Base-by-base conservation (phyloP, 2,888 invertebrate genomes). In the Ceraclea dissimilis region DNA sequence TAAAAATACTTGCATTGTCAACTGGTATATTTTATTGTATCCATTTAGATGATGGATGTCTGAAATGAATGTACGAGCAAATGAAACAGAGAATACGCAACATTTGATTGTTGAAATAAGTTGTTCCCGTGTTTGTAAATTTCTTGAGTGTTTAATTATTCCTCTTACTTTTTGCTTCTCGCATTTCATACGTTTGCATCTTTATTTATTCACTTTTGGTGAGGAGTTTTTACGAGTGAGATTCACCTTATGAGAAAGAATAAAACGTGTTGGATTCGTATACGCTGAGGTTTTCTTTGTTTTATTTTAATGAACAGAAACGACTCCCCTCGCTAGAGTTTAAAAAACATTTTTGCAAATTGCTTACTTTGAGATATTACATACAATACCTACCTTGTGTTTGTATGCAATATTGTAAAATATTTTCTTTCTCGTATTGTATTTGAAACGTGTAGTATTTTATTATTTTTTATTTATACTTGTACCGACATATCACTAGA, bases 131-230 rank as follows among this genome's bases (percentile, higher is more conserved):
- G 10, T 10, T 4, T 6, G 26, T 26, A 10, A 6, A 26, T 26
- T 26, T 26, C 26, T 26, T 26, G 10, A 10, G 4, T 6, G 26
- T 26, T 26, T 26, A 26, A 26, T 26, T 26, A 26, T 26, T 26
- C 26, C 10, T 26, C 5, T 26, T 26, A 26, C 10, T 26, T 26
- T 26, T 26, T 26, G n/a, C 26, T 6, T 26, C 10, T 26, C 26
- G 10, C 26, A 26, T 16, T 39, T 39, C 39, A 39, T 39, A 39
- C 39, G 16, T 39, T 16, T 39, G 5, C 39, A 19, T 46, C 39
- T 49, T 54, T 58, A 58, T 54, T 54, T 58, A 58, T 58, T 58
- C 49, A 58, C 49, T 58, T 58, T 52, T 33, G 49, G 58, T 51
- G 58, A 22, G 39, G 5, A 6, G 47, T 57, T 57, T 57, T 57